Base-by-base conservation (phyloP, 35 echinoderm and acorn worm genomes). In the Ophioderma brevispina region DNA sequence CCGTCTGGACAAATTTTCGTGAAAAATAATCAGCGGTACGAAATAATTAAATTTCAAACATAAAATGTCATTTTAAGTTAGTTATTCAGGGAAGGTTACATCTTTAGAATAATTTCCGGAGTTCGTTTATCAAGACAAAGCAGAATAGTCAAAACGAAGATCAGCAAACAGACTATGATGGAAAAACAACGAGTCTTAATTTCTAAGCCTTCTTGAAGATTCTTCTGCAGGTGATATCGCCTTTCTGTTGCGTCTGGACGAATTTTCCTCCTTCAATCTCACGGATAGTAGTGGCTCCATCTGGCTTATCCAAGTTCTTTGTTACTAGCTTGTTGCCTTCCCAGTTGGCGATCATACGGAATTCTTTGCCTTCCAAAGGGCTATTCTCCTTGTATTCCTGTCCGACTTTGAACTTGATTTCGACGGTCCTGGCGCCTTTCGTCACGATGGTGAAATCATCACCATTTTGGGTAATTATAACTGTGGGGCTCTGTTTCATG, bases 391-490 rank as follows among this genome's bases (percentile, higher is more conserved):
- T 82, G 31, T 34, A 90, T 52, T 82, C 88, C 59, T 82, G 28
- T 15, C 88, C 88, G 10, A 90, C 80, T 25, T 78, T 90, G 88
- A 90, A 90, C 13, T 90, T 81, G 30, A 33, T 35, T 37, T 90
- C 88, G 13, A 35, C 36, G 0, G 88, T 90, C 34, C 55, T 90
- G 31, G 81, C 1, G 17, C 56, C 80, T 30, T 81, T 90, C 0
- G 88, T 84, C 21, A 63, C 28, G 63, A 90, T 40, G 25, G 36
- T 37, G 88, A 90, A 90, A 33, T 75, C 80, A 34, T 84, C 88
- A 70, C 88, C 88, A 37, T 76, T 76, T 41, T 90, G 88, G 6
- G 32, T 81, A 11, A 90, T 84, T 19, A 75, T 36, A 0, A 90
- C 25, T 15, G 70, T 75, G 11, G 88, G 88, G 41, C 32, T 64